Conservation (phyloP, 1,140 invertebrate genomes). For the Leptinotarsa defecta region DNA sequence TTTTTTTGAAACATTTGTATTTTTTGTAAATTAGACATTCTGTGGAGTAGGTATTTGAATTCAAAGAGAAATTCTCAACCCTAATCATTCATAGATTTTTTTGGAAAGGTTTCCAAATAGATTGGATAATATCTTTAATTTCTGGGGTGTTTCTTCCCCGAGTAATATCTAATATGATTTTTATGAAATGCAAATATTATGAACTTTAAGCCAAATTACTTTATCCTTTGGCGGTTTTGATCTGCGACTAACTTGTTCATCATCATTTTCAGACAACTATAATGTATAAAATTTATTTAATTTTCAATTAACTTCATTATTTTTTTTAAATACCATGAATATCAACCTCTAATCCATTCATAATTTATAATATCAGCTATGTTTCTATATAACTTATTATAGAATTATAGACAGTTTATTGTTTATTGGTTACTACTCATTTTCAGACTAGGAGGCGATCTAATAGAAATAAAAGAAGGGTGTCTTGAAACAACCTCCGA, state of each 20-base stretch:
- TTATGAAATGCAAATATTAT: no score
- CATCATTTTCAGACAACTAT: no score
- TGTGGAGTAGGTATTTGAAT: no score
- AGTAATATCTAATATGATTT: no score
- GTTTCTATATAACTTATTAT: neutral
- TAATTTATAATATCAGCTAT: neutral
- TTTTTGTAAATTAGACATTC: no score
- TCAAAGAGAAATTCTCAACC: no score
- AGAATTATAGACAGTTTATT: neutral
- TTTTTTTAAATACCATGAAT: neutral
- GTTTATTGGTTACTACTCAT: neutral
- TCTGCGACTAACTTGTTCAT: no score
- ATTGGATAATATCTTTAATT: neutral
- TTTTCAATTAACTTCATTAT: neutral
- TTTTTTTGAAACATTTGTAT: no score
- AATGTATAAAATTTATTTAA: neutral
- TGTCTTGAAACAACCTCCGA: constrained; percentile 30
- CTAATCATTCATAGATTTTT: no score
- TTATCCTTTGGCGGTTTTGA: no score
- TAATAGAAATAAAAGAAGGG: constrained; percentile 52
- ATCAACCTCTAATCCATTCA: neutral
- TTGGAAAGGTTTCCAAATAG: neutral
- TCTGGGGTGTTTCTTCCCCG: no score
- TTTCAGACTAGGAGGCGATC: constrained; percentile 51
- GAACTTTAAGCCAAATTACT: no score